phyloP scores from a whole-genome alignment of 2,888 invertebrate species.

The Eudemis profundana region DNA sequence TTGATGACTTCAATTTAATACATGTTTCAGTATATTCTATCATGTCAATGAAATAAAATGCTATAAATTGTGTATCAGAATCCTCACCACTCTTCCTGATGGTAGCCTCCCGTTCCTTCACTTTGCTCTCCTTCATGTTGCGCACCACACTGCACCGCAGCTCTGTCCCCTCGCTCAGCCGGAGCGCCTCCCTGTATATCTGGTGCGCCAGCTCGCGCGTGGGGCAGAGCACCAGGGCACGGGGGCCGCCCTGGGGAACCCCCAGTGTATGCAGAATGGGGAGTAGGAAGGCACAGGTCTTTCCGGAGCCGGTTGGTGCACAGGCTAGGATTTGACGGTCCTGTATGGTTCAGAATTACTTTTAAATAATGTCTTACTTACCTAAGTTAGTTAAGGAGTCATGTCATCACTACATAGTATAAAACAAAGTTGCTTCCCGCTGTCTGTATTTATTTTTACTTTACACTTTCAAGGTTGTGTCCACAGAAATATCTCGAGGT shows the following conservation, averaged over 20 bases:
- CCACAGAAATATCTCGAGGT: too few relatives aligned
- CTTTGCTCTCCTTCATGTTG: slow-evolving; percentile 90
- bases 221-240: slow-evolving; percentile 95
- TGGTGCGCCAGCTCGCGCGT: slow-evolving; percentile 97
- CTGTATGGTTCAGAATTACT: slow-evolving; percentile 70
- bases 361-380: too few relatives aligned
- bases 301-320: slow-evolving; percentile 99
- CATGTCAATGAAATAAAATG: background rate
- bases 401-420: too few relatives aligned
- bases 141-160: slow-evolving; percentile 91
- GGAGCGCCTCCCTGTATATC: slow-evolving; percentile 92
- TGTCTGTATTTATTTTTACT: too few relatives aligned
- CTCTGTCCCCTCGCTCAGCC: slow-evolving; percentile 90
- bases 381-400: too few relatives aligned
- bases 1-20: too few relatives aligned
- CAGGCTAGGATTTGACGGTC: slow-evolving; percentile 95
- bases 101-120: slow-evolving; percentile 90
- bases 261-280: slow-evolving; percentile 93
- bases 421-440: too few relatives aligned
- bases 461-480: too few relatives aligned
- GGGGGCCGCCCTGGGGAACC: slow-evolving; percentile 89
- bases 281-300: slow-evolving; percentile 97
- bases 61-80: background rate
- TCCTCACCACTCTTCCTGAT: slow-evolving; percentile 90
- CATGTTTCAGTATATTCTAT: too few relatives aligned